These are phyloP conservation scores for Echiichthys vipera DNA, from an alignment of 2,797 vertebrate species.

Conservation along the genomic window DNA sequence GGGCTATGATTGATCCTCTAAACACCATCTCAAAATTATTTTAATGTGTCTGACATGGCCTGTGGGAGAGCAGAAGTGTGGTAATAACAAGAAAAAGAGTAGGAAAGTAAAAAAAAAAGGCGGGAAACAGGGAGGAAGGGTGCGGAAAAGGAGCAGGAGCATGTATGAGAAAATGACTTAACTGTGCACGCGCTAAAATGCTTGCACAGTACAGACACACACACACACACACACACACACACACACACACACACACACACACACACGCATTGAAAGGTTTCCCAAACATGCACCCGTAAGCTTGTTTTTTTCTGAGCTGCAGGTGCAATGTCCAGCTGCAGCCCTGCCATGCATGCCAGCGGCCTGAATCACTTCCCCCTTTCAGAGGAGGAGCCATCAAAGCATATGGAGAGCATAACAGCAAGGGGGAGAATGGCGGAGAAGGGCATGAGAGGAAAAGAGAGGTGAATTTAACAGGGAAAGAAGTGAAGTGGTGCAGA, in stretches of 20 bases:
- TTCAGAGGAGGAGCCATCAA: conserved; percentile 71
- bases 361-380: conserved; percentile 80
- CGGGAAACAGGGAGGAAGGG: conserved; percentile 4
- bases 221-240: conserved; percentile 30
- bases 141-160: conserved; percentile 7
- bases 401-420: conserved; percentile 76
- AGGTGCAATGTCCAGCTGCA: conserved; percentile 85
- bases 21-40: conserved; percentile 27
- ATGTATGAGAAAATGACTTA: conserved; percentile 30
- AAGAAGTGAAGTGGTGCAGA: conserved; percentile 38
- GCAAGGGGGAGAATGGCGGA: neutral
- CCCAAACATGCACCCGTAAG: conserved; percentile 69
- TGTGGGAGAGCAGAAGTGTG: conserved; percentile 28
- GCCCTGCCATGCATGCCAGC: conserved; percentile 76
- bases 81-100: conserved; percentile 31
- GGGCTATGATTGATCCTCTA: neutral
- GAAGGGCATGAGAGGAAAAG: conserved; percentile 8
- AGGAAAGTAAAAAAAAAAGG: conserved; percentile 4
- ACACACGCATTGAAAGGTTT: conserved; percentile 31
- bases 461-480: conserved; percentile 33
- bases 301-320: conserved; percentile 80
- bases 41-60: conserved; percentile 16
- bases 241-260: conserved; percentile 29
- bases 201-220: conserved; percentile 23
- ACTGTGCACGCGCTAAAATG: conserved; percentile 9